phyloP scores from a whole-genome alignment of 2,888 invertebrate genomes.

The Agonopterix arenella region DNA sequence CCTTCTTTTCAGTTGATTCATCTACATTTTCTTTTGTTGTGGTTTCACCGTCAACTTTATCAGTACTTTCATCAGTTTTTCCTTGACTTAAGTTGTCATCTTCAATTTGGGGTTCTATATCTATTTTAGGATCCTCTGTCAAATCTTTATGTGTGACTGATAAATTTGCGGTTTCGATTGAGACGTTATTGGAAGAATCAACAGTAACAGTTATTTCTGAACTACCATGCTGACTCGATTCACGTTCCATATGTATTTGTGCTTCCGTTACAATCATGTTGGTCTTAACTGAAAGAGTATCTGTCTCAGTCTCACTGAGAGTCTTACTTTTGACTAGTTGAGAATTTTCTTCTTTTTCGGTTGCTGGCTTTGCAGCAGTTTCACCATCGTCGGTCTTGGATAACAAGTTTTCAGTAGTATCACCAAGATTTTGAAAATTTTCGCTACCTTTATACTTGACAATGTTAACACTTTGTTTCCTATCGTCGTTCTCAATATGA shows the following conservation, averaged over 20 bases:
- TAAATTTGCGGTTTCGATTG: slow-evolving; percentile 59
- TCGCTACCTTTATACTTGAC: slow-evolving; percentile 55
- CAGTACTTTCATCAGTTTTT: slow-evolving; percentile 7
- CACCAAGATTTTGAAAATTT: slow-evolving; percentile 22
- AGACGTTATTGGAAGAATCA: slow-evolving; percentile 64
- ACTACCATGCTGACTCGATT: slow-evolving; percentile 56
- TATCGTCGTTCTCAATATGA: slow-evolving; percentile 58
- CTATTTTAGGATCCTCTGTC: slow-evolving; percentile 30
- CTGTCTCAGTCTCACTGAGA: slow-evolving; percentile 68
- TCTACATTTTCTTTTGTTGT: slow-evolving; percentile 7
- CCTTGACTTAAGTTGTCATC: neutral
- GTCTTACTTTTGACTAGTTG: slow-evolving; percentile 40
- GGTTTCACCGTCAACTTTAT: slow-evolving; percentile 11
- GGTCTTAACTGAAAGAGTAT: slow-evolving; percentile 64
- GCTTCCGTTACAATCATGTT: slow-evolving; percentile 73
- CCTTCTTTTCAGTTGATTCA: slow-evolving; percentile 3
- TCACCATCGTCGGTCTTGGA: slow-evolving; percentile 21
- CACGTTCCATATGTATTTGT: slow-evolving; percentile 69
- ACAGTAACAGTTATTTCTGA: slow-evolving; percentile 63
- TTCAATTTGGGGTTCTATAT: slow-evolving; percentile 15
- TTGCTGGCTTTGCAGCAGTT: slow-evolving; percentile 34
- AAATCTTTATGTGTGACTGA: slow-evolving; percentile 51
- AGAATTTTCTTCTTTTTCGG: slow-evolving; percentile 30
- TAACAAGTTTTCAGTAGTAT: slow-evolving; percentile 30
- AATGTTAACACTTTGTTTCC: slow-evolving; percentile 67